phyloP scores from a whole-genome alignment of 2,113 vertebrate species.

The Xiphias gladius region DNA sequence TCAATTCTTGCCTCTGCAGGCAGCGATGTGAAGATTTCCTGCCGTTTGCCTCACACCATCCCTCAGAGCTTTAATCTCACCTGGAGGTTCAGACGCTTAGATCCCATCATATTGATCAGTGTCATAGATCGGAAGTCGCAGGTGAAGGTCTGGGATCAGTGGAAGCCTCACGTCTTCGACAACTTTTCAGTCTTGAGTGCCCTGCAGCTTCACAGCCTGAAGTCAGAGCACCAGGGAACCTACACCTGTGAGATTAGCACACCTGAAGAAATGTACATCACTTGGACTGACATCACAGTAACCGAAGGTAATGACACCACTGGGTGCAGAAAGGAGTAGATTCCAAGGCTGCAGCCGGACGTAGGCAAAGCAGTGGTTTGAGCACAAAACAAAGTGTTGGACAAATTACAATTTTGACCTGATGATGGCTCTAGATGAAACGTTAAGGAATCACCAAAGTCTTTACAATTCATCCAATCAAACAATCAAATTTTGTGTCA shows the following conservation, averaged over 20 bases:
- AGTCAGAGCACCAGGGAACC: slow-evolving; percentile 16
- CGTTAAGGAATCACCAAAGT: too few species aligned
- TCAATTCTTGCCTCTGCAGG: background rate
- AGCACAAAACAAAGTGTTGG: too few species aligned
- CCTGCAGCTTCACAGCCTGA: slow-evolving; percentile 21
- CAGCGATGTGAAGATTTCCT: background rate
- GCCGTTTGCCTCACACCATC: background rate
- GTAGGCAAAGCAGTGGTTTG: too few species aligned
- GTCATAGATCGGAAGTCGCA: background rate
- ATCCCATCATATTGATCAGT: background rate
- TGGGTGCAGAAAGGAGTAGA: too few species aligned
- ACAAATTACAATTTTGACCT: too few species aligned
- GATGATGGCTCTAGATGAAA: too few species aligned
- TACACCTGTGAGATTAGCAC: slow-evolving; percentile 38
- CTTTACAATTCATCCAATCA: too few species aligned
- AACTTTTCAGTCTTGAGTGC: background rate
- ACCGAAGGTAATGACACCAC: slow-evolving; percentile 9
- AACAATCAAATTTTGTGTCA: too few species aligned
- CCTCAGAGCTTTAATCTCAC: slow-evolving; percentile 1
- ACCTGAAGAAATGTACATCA: background rate
- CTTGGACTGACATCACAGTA: slow-evolving; percentile 12
- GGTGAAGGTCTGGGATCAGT: slow-evolving; percentile 8
- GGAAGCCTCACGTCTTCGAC: background rate
- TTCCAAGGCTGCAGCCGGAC: too few species aligned
- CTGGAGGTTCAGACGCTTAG: slow-evolving; percentile 14